Evolutionary conservation across 2,113 vertebrate genomes (phyloP), one percentile per base, ranked within the genome.

Genomic region (Pseudorectes ferrugineus): DNA sequence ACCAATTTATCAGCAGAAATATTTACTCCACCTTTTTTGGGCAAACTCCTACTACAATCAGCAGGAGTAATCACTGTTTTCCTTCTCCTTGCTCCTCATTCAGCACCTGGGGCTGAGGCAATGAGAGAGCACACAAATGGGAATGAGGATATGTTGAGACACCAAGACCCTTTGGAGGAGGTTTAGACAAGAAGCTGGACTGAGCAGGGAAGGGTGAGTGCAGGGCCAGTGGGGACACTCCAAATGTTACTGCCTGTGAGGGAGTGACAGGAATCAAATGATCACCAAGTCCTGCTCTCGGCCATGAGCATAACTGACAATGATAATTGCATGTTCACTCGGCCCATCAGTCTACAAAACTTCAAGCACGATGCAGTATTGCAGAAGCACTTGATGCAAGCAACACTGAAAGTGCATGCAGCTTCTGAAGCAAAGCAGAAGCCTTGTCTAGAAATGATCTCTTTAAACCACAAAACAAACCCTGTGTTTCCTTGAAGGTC

Each of bases 141-240:
- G 10, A 52, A 54, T 1, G 3, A 62, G 58, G 35, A 40, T 36
- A 9, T 0, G 0, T 1, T 72, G 35, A 45, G 40, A 55, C 29
- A 51, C 29, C 5, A 14, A 58, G 36, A 21, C 12, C 14, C 4
- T 72, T 76, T 29, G 45, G 21, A 77, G 40, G 4, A 55, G 29
- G 23, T 33, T 86, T 67, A 48, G 14, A 40, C 43, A 51, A 59
- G 76, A 86, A 42, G 12, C 8, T 67, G n/a, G 46, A 33, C 52
- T 33, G 28, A 89, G 33, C 33, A 55, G 20, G 15, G 26, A n/a
- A 75, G 42, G 20, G 24, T 10, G 49, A 29, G 28, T 54, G 38
- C 49, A 46, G 36, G 11, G 31, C 31, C 48, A 46, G 46, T 28
- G n/a, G 22, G 21, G 19, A 23, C n/a, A 70, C 17, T 33, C 35